Evolutionary conservation across 2,113 vertebrate genomes (phyloP).

Genomic region (Paedocypris sp.): DNA sequence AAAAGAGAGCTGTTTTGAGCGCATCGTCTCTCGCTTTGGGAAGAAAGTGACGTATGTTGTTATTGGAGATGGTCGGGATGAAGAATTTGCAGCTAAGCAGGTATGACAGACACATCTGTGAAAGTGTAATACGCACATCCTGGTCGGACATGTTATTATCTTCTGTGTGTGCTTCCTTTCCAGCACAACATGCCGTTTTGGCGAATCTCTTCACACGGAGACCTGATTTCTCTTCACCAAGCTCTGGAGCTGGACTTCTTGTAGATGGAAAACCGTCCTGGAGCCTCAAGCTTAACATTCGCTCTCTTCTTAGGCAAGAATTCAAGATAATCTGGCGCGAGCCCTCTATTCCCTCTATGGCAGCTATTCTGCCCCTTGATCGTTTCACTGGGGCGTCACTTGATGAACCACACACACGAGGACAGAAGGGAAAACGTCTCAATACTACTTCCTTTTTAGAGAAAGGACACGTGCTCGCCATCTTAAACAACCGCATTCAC

Average conservation of each 20-base stretch:
- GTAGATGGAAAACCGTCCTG: conserved; percentile 64
- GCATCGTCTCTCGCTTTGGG: conserved; percentile 89
- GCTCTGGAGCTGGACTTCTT: conserved; percentile 95
- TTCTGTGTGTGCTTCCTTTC: not conserved
- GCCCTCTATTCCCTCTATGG: conserved; percentile 44
- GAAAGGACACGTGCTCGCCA: conserved; percentile 1
- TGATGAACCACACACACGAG: not conserved
- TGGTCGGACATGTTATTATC: not conserved
- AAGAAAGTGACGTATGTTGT: conserved; percentile 98
- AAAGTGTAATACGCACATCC: no score
- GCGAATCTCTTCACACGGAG: conserved; percentile 87
- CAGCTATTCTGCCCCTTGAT: conserved; percentile 51
- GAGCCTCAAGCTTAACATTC: no score
- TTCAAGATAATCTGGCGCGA: conserved; percentile 25
- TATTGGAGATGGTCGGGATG: conserved; percentile 91
- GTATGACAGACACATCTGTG: no score
- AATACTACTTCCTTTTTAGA: not conserved
- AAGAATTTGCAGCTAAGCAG: conserved; percentile 98
- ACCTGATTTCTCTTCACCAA: conserved; percentile 91
- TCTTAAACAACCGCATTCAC: conserved; percentile 26
- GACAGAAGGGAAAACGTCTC: not conserved
- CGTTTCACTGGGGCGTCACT: conserved; percentile 40
- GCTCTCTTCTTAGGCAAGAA: conserved; percentile 23
- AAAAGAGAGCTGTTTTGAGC: conserved; percentile 96
- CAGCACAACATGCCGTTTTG: conserved; percentile 99